Evolutionary conservation across 2,888 invertebrate genomes (phyloP).

Genomic region (Tenthredo scrophulariae): DNA sequence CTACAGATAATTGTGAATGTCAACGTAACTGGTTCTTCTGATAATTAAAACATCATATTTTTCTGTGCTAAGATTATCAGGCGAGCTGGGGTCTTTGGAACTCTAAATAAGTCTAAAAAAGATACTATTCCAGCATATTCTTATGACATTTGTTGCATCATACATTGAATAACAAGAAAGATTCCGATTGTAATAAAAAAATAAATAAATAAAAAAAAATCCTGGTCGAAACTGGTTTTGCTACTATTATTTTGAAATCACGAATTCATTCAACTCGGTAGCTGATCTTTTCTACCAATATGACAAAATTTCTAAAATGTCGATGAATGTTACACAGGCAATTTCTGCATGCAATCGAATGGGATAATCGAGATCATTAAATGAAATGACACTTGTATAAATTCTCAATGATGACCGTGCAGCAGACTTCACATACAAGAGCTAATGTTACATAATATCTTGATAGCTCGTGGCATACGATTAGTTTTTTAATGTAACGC

Average conservation of each 20-base stretch:
- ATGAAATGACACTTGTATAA: conserved; percentile 14
- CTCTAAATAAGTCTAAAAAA: conserved; percentile 24
- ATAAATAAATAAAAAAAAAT: background rate
- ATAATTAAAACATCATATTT: background rate
- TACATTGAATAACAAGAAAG: conserved; percentile 28
- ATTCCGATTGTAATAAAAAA: conserved; percentile 14
- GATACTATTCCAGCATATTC: background rate
- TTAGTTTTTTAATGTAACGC: conserved; percentile 2
- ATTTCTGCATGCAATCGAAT: background rate
- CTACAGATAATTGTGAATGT: background rate
- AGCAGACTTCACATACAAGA: conserved; percentile 2
- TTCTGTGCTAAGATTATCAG: background rate
- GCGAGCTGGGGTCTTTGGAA: background rate
- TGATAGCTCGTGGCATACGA: background rate
- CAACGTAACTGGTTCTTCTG: background rate
- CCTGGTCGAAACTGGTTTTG: conserved; percentile 37
- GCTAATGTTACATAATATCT: conserved; percentile 41
- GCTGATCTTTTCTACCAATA: background rate
- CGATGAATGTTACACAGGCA: background rate
- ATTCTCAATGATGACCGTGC: background rate
- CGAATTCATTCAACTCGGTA: conserved; percentile 14
- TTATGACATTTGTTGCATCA: conserved; percentile 18
- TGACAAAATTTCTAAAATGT: background rate
- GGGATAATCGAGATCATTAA: conserved; percentile 1
- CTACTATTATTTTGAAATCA: background rate